phyloP scores from a whole-genome alignment of 2,113 vertebrate genomes.

The Agapornis roseicollis region DNA sequence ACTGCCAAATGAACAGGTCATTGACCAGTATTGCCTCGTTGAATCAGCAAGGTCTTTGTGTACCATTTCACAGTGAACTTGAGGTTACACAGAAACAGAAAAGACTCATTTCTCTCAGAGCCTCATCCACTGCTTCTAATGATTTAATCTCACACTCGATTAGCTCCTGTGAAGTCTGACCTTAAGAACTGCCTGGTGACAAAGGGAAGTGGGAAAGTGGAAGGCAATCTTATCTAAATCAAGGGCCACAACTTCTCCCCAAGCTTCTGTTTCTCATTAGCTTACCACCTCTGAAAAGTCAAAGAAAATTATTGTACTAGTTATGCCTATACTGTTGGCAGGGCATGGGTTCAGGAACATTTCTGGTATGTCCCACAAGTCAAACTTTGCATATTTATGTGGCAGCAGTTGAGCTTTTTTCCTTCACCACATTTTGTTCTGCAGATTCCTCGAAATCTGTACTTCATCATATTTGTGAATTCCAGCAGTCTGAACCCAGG shows the following conservation, averaged over 20 bases:
- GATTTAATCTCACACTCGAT: constrained; percentile 12
- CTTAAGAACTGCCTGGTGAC: neutral
- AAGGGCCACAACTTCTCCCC: neutral
- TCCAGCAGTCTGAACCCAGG: neutral
- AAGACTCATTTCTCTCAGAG: neutral
- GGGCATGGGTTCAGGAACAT: neutral
- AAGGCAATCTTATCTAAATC: neutral
- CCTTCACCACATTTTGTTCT: rapidly evolving
- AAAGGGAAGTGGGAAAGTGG: neutral
- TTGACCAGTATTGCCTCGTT: neutral
- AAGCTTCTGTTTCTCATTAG: neutral
- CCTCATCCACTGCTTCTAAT: neutral
- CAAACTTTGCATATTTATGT: neutral
- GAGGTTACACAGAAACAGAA: neutral
- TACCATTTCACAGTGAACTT: neutral
- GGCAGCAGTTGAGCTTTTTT: neutral
- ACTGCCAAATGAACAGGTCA: constrained; percentile 13
- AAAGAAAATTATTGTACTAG: neutral
- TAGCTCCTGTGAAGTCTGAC: neutral
- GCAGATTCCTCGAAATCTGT: neutral
- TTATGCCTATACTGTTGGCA: neutral
- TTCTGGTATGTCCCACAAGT: neutral
- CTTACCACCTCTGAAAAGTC: neutral
- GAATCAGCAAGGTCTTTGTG: neutral
- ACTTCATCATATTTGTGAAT: neutral